These are phyloP conservation scores for Drosophila mauritiana DNA, from an alignment of 1,140 invertebrate species.

Conservation along the genomic window DNA sequence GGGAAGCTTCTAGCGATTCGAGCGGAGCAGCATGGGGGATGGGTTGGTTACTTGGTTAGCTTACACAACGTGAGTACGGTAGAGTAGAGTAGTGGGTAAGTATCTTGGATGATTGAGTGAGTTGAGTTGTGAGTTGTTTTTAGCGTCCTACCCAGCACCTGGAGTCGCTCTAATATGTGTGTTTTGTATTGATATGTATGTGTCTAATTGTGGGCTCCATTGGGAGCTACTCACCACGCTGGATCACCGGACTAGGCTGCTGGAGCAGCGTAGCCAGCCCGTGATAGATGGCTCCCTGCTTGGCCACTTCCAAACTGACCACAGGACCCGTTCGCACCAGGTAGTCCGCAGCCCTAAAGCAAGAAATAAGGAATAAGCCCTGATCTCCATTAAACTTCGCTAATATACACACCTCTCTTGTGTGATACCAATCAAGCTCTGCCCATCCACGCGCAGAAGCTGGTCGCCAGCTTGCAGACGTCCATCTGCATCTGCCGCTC, in stretches of 20 bases:
- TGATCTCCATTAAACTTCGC: background rate
- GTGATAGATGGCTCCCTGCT: constrained; percentile 98
- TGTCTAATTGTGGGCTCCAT: constrained; percentile 4
- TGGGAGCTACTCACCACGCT: constrained; percentile 88
- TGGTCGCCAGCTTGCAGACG: constrained; percentile 98
- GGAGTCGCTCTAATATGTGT: constrained; percentile 47
- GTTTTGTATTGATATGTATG: constrained; percentile 41
- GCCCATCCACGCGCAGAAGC: constrained; percentile 97
- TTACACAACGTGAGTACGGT: constrained; percentile 49
- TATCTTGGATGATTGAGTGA: constrained; percentile 31
- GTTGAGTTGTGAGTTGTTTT: constrained; percentile 31
- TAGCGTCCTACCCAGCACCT: constrained; percentile 70
- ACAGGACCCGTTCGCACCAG: constrained; percentile 96
- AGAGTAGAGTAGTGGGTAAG: constrained; percentile 26
- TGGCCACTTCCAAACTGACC: constrained; percentile 97
- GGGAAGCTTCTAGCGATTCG: constrained; percentile 42
- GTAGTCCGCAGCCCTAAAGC: constrained; percentile 94
- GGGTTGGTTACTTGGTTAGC: constrained; percentile 66
- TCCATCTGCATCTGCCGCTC: constrained; percentile 97
- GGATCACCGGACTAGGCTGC: constrained; percentile 94
- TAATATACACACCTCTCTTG: constrained; percentile 92
- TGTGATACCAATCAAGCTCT: constrained; percentile 97
- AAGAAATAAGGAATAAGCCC: background rate
- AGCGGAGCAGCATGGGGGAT: constrained; percentile 44
- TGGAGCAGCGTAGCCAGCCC: constrained; percentile 96